Base-by-base conservation (phyloP, 2,797 vertebrate species). In the Chaenodraco wilsoni region DNA sequence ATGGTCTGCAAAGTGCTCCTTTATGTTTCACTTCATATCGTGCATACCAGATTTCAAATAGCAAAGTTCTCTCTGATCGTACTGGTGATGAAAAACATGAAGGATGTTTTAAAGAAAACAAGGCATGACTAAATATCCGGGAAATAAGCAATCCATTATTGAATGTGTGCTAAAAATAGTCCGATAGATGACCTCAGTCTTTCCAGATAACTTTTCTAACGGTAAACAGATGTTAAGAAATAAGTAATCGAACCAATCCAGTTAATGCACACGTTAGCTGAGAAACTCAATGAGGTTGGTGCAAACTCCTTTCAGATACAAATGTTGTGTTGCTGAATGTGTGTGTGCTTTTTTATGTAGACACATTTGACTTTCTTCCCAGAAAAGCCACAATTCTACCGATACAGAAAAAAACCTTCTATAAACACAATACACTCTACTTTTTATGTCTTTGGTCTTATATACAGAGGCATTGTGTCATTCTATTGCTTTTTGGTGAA, bases 141-240 rank as follows among this genome's bases (percentile, higher is more conserved):
- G 43, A 71, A 54, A 74, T 49, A 43, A 37, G 41, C 31, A 60
- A 55, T 49, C 11, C 0, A n/a, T 57, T 6, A 27, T 33, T 77
- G 27, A 72, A 52, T 76, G 45, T 57, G 37, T 37, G 37, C 17
- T 51, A 3, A 45, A 76, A 62, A 69, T 74, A 44, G 72, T 56
- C 56, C 15, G 40, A 65, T 67, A 50, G 70, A 76, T 69, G 33
- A 5, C 14, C 21, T 72, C 31, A 64, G 12, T 65, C 57, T 65
- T 72, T 59, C 27, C 43, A 66, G 72, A 79, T 82, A 59, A 13
- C 61, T 71, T 46, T 27, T 59, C 31, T 43, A 14, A 15, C 27
- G 50, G 58, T 65, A 57, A 76, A 63, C 65, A 79, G 64, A 78
- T 73, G 61, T 72, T 66, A 16, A 45, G 19, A 65, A 62, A 71